These are phyloP conservation scores for Sarcoramphus papa DNA, from an alignment of 2,797 vertebrate species.

Conservation along the genomic window DNA sequence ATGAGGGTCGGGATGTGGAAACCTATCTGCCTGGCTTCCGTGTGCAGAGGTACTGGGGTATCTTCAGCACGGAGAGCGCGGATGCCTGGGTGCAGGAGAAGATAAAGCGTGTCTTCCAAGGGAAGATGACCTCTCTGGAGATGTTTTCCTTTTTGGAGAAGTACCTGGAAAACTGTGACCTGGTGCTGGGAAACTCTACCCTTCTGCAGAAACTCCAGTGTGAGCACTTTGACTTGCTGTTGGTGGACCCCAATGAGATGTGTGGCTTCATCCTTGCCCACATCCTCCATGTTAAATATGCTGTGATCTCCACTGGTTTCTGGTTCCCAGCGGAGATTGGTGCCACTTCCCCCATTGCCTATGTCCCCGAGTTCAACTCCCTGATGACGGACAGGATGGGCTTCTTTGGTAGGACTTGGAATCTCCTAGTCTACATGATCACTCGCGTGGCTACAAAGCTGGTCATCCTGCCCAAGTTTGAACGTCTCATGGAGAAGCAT, in stretches of 20 bases:
- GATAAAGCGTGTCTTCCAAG: slow-evolving; percentile 63
- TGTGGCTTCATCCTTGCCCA: slow-evolving; percentile 66
- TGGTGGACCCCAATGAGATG: slow-evolving; percentile 70
- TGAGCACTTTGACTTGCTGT: slow-evolving; percentile 59
- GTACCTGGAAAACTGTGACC: slow-evolving; percentile 66
- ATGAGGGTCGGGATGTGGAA: slow-evolving; percentile 47
- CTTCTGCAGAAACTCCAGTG: slow-evolving; percentile 41
- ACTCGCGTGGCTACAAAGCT: slow-evolving; percentile 57
- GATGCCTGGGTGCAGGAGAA: slow-evolving; percentile 67
- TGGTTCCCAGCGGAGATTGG: slow-evolving; percentile 71
- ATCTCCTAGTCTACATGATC: slow-evolving; percentile 60
- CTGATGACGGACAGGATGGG: slow-evolving; percentile 69
- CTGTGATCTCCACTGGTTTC: slow-evolving; percentile 67
- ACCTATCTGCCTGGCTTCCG: not conserved
- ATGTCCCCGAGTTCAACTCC: slow-evolving; percentile 74
- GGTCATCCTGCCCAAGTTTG: slow-evolving; percentile 63
- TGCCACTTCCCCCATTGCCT: slow-evolving; percentile 64
- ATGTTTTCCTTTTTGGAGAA: slow-evolving; percentile 65
- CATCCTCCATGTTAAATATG: slow-evolving; percentile 51
- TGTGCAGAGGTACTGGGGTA: slow-evolving; percentile 44
- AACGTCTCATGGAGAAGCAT: slow-evolving; percentile 60
- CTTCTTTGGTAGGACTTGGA: slow-evolving; percentile 66
- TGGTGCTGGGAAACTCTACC: slow-evolving; percentile 50
- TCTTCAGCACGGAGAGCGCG: slow-evolving; percentile 33
- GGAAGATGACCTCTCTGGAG: slow-evolving; percentile 62